phyloP scores from a whole-genome alignment of 2,888 invertebrate genomes.

The Lasioglossum oenotherae region DNA sequence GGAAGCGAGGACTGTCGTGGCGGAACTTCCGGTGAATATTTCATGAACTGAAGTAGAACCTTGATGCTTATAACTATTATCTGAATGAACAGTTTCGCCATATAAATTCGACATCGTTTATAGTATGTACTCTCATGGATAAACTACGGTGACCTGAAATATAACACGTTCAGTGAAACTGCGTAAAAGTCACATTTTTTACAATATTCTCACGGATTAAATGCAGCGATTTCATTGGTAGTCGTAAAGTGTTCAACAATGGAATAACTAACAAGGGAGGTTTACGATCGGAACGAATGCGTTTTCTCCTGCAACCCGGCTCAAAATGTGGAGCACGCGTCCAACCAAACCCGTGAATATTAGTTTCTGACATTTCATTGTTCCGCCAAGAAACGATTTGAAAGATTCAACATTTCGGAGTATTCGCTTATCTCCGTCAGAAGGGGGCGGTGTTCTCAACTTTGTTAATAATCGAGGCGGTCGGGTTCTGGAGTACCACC shows the following conservation, averaged over 20 bases:
- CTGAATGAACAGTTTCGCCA: neutral
- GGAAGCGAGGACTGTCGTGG: neutral
- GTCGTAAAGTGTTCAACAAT: neutral
- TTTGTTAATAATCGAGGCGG: slow-evolving; percentile 16
- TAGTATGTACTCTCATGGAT: neutral
- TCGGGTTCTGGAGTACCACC: slow-evolving; percentile 6
- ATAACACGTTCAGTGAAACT: neutral
- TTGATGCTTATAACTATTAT: neutral
- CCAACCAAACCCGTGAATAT: neutral
- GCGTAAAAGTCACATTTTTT: neutral
- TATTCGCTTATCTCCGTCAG: neutral
- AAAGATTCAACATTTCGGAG: slow-evolving; percentile 4
- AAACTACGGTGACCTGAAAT: neutral
- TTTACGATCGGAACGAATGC: slow-evolving; percentile 1
- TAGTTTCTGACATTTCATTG: neutral
- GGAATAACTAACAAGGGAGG: neutral
- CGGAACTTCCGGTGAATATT: neutral
- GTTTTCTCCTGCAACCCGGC: neutral
- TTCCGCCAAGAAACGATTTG: neutral
- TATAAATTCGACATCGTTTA: neutral
- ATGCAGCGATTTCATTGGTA: neutral
- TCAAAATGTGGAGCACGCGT: neutral
- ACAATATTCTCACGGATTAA: neutral
- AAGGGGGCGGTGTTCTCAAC: slow-evolving; percentile 3
- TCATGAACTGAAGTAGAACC: neutral